A percentile compares a stretch with the other conserved stretches of the same genome.
Conservation (phyloP, 2,797 vertebrate genomes). For the Tokudaia muenninki region DNA sequence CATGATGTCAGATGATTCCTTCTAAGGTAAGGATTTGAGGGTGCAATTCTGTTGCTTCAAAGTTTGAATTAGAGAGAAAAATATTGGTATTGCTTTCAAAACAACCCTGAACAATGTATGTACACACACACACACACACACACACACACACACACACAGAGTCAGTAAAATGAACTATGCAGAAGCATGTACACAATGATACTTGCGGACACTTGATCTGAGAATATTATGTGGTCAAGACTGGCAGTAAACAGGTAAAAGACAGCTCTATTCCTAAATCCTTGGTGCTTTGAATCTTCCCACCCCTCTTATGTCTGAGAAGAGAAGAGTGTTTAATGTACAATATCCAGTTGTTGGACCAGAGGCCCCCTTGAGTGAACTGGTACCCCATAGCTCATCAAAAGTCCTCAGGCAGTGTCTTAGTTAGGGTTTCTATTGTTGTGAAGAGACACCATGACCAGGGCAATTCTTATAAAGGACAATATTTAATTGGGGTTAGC, state of each 20-base stretch:
- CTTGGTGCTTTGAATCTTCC: no score
- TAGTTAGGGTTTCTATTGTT: neutral
- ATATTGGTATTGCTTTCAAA: neutral
- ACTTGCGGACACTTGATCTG: neutral
- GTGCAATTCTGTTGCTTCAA: neutral
- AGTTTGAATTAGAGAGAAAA: constrained; percentile 27
- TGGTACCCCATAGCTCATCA: neutral
- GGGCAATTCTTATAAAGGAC: neutral
- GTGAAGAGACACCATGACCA: neutral
- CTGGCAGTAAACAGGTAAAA: neutral
- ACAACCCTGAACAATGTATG: neutral
- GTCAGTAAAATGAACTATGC: neutral
- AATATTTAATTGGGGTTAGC: neutral
- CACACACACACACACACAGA: neutral
- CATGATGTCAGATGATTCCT: neutral
- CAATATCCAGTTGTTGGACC: neutral
- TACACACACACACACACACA: neutral
- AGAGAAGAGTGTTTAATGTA: neutral
- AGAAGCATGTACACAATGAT: neutral
- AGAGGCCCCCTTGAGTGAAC: neutral
- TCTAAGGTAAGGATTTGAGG: neutral
- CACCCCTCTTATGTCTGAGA: neutral
- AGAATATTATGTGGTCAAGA: neutral
- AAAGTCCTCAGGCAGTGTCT: neutral
- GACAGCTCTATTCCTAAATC: neutral